These are phyloP conservation scores for Rhabditophanes sp. DNA, from an alignment of 2,888 invertebrate species.

Conservation along the genomic window DNA sequence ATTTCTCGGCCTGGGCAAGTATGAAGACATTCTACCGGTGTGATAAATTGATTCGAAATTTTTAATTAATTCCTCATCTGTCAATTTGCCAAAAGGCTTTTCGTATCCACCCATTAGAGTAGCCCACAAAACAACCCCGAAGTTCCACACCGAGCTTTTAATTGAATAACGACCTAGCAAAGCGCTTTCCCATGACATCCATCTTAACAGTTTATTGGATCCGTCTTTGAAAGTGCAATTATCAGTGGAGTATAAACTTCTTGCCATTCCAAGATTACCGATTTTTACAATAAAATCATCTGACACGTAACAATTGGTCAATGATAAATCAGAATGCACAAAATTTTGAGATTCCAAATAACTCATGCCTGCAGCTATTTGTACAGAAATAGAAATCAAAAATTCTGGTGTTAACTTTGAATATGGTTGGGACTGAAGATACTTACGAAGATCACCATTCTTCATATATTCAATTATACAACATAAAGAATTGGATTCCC, in stretches of 20 bases:
- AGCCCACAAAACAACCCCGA: slow-evolving; percentile 73
- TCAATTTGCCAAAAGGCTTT: slow-evolving; percentile 61
- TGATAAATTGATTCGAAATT: slow-evolving; percentile 50
- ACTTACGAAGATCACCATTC: slow-evolving; percentile 66
- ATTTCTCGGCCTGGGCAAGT: neutral
- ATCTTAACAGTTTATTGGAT: slow-evolving; percentile 57
- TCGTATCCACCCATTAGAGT: slow-evolving; percentile 62
- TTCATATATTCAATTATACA: slow-evolving; percentile 77
- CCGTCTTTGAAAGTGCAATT: slow-evolving; percentile 71
- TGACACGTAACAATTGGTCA: slow-evolving; percentile 70
- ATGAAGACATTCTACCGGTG: slow-evolving; percentile 7
- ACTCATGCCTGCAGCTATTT: slow-evolving; percentile 75
- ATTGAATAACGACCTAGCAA: slow-evolving; percentile 60
- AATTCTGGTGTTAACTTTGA: slow-evolving; percentile 8
- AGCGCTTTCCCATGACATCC: slow-evolving; percentile 36
- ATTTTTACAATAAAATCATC: slow-evolving; percentile 56
- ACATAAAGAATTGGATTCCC: slow-evolving; percentile 54
- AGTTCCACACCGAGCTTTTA: slow-evolving; percentile 73
- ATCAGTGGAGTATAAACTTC: slow-evolving; percentile 62
- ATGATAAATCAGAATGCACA: slow-evolving; percentile 66
- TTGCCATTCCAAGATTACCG: slow-evolving; percentile 69
- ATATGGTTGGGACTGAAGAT: slow-evolving; percentile 47
- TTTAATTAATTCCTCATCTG: slow-evolving; percentile 64
- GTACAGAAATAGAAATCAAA: slow-evolving; percentile 24
- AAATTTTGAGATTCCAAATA: slow-evolving; percentile 73